These are phyloP conservation scores for Urosaurus nigricauda DNA, from an alignment of 2,797 vertebrate genomes.

Conservation along the genomic window DNA sequence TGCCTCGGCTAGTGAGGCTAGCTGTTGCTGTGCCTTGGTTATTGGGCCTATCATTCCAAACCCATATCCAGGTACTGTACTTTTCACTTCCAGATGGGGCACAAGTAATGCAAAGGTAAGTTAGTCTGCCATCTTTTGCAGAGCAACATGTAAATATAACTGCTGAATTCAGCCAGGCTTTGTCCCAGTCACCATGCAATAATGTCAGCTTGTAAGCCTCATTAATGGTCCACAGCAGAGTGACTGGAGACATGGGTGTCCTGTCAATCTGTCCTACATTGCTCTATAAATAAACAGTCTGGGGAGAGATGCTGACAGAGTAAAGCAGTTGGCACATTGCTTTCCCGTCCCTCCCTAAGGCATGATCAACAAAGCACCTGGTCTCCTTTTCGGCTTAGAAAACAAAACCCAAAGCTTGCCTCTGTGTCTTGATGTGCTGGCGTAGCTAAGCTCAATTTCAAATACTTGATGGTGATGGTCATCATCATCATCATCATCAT, in stretches of 20 bases:
- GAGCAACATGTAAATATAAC: not conserved
- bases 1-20: not conserved
- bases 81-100: not conserved
- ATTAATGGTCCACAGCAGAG: not conserved
- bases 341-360: constrained; percentile 30
- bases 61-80: not conserved
- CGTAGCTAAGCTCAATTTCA: not conserved
- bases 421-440: constrained; percentile 13
- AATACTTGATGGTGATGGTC: not conserved
- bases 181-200: not conserved
- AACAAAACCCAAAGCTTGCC: not conserved
- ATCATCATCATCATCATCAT: not conserved
- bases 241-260: not conserved
- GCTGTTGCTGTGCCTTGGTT: not conserved
- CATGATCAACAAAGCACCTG: constrained; percentile 28
- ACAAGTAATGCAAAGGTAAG: not conserved
- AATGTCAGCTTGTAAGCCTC: not conserved
- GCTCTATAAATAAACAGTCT: constrained; percentile 50
- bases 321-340: constrained; percentile 36
- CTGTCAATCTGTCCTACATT: constrained; percentile 41
- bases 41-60: not conserved
- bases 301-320: constrained; percentile 47
- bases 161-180: not conserved
- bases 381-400: not conserved
- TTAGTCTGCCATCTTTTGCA: not conserved